A percentile compares a stretch with the other conserved stretches of the same genome.
These are phyloP conservation scores for Sylvicola cinctus DNA, from an alignment of 2,888 invertebrate genomes.

Conservation along the genomic window DNA sequence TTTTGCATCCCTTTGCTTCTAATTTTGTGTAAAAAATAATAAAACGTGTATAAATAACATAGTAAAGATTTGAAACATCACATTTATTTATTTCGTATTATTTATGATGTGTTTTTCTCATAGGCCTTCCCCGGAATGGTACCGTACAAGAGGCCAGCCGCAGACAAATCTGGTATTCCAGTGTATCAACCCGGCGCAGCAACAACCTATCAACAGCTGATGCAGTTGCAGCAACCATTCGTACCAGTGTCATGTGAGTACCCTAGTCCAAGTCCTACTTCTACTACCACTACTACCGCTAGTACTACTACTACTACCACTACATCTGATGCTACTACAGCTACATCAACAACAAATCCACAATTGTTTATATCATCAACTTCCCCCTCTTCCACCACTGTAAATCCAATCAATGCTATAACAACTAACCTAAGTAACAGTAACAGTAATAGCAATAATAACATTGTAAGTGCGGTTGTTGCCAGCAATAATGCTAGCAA, in stretches of 20 bases:
- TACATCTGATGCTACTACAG: background rate
- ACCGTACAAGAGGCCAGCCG: constrained; percentile 89
- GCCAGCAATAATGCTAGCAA: background rate
- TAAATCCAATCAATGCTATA: constrained; percentile 13
- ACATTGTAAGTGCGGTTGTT: background rate
- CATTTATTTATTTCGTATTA: constrained; percentile 10
- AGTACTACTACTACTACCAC: background rate
- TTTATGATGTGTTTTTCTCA: constrained; percentile 10
- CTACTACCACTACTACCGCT: constrained; percentile 12
- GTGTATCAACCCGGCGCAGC: constrained; percentile 70
- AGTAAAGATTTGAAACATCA: no score
- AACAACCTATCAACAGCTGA: constrained; percentile 84
- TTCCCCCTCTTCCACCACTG: constrained; percentile 20
- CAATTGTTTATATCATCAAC: constrained; percentile 10
- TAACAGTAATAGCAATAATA: constrained; percentile 2
- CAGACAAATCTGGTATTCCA: constrained; percentile 90
- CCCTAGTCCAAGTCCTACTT: constrained; percentile 22
- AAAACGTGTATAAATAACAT: background rate
- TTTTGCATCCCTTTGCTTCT: constrained; percentile 1
- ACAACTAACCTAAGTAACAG: constrained; percentile 8
- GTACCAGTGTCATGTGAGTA: constrained; percentile 99
- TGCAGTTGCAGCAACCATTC: constrained; percentile 85
- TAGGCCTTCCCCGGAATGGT: constrained; percentile 50
- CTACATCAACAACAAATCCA: constrained; percentile 9
- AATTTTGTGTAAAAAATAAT: background rate